A percentile compares a stretch with the other conserved stretches of the same genome.
Conservation (phyloP, 2,797 vertebrate genomes). For the Hydrocynus forskahlii region DNA sequence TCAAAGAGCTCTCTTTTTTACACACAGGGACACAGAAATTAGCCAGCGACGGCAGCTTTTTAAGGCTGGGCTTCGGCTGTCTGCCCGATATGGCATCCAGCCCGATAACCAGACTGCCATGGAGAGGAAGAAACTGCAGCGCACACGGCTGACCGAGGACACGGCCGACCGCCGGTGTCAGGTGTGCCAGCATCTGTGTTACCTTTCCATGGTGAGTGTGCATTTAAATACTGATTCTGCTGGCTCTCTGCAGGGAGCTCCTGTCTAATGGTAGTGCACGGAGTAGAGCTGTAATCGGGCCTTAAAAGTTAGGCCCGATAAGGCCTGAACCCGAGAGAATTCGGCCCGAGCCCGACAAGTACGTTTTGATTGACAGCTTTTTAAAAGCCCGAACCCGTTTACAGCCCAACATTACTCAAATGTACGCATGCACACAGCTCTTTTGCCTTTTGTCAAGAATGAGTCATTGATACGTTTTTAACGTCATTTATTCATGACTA, state of each 20-base stretch:
- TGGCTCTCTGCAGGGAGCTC: background rate
- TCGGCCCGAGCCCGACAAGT: no score
- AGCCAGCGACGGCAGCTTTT: constrained; percentile 93
- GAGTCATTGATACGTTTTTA: no score
- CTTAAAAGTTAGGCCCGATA: no score
- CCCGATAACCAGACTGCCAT: constrained; percentile 77
- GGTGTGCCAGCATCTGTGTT: constrained; percentile 97
- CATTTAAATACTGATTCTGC: background rate
- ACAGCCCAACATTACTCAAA: no score
- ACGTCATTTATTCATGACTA: no score
- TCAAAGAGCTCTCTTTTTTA: background rate
- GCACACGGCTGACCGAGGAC: constrained; percentile 94
- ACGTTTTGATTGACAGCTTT: no score
- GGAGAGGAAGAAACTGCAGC: constrained; percentile 93
- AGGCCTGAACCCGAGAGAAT: no score
- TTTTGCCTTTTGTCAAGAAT: no score
- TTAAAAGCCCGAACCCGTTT: no score
- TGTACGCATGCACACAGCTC: no score
- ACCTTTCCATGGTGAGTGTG: constrained; percentile 93
- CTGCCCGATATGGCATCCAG: constrained; percentile 93
- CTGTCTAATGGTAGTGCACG: background rate
- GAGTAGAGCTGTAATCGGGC: no score
- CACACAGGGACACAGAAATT: constrained; percentile 93
- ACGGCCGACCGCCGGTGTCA: constrained; percentile 96
- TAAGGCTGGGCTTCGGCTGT: constrained; percentile 91